Percentiles rank a stretch among this genome's conserved stretches.
Evolutionary conservation across 2,888 invertebrate species (phyloP).

Genomic region (Siphonodentalium dalli): DNA sequence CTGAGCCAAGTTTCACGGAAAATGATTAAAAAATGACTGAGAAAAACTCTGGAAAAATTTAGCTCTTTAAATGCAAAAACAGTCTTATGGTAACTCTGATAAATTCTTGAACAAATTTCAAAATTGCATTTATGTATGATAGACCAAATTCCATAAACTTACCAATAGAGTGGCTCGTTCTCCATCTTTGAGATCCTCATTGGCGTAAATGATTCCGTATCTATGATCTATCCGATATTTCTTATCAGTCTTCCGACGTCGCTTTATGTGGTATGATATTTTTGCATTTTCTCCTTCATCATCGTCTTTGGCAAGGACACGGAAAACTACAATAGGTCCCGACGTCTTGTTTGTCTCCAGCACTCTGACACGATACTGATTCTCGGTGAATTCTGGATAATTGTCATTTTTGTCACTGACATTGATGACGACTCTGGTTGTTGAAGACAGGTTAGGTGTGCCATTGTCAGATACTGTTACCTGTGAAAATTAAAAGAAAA

Average conservation of each 20-base stretch:
- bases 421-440: conserved; percentile 70
- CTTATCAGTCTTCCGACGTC: conserved; percentile 70
- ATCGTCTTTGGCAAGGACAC: conserved; percentile 56
- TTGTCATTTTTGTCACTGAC: conserved; percentile 60
- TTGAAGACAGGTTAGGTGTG: conserved; percentile 76
- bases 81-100: too few species aligned
- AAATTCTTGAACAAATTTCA: too few species aligned
- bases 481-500: conserved; percentile 66
- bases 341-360: conserved; percentile 33
- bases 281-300: conserved; percentile 66
- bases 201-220: conserved; percentile 83
- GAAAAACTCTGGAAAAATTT: too few species aligned
- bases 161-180: conserved; percentile 74
- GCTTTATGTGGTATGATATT: conserved; percentile 75
- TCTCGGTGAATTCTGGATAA: conserved; percentile 49
- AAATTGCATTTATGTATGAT: neutral
- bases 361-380: conserved; percentile 38
- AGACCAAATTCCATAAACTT: conserved; percentile 50
- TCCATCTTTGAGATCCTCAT: conserved; percentile 75
- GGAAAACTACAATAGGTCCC: conserved; percentile 40
- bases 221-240: conserved; percentile 80
- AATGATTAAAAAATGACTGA: too few species aligned
- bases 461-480: conserved; percentile 85
- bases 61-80: too few species aligned
- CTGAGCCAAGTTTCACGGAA: too few species aligned